phyloP scores from a whole-genome alignment of 2,888 invertebrate species.

The Caenorhabditis sp. region DNA sequence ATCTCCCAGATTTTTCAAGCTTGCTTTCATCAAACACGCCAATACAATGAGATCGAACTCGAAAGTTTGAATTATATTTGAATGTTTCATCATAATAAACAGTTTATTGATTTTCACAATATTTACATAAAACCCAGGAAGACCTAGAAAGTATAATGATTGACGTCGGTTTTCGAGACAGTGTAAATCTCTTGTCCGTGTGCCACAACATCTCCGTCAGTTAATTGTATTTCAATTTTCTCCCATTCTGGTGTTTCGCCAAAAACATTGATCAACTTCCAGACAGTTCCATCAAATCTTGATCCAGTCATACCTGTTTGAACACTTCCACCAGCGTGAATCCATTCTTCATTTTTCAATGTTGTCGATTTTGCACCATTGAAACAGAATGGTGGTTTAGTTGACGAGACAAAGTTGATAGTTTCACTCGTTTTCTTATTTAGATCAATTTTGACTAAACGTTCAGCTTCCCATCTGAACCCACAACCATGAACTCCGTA shows the following conservation, averaged over 20 bases:
- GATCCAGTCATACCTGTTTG: conserved; percentile 42
- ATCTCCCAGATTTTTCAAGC: too few relatives aligned
- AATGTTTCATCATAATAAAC: too few relatives aligned
- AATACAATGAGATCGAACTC: too few relatives aligned
- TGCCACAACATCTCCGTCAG: neutral
- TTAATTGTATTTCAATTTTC: neutral
- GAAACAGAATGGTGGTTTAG: conserved; percentile 36
- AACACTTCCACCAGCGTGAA: conserved; percentile 18
- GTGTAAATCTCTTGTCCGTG: conserved; percentile 1
- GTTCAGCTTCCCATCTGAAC: conserved; percentile 47
- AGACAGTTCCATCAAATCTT: conserved; percentile 37
- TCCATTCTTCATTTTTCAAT: conserved; percentile 19
- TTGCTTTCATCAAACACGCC: too few relatives aligned
- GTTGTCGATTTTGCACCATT: conserved; percentile 30
- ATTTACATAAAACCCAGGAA: too few relatives aligned
- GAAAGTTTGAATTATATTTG: too few relatives aligned
- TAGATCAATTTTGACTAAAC: conserved; percentile 43
- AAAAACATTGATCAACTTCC: conserved; percentile 32
- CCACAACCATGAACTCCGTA: conserved; percentile 56
- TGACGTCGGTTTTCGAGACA: neutral
- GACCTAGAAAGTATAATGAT: neutral
- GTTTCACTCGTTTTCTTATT: neutral
- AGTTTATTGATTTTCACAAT: too few relatives aligned
- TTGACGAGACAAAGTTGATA: conserved; percentile 10
- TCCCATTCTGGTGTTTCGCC: conserved; percentile 18